Evolutionary conservation across 2,797 vertebrate species (phyloP).

Genomic region (Anguilla pacifica): DNA sequence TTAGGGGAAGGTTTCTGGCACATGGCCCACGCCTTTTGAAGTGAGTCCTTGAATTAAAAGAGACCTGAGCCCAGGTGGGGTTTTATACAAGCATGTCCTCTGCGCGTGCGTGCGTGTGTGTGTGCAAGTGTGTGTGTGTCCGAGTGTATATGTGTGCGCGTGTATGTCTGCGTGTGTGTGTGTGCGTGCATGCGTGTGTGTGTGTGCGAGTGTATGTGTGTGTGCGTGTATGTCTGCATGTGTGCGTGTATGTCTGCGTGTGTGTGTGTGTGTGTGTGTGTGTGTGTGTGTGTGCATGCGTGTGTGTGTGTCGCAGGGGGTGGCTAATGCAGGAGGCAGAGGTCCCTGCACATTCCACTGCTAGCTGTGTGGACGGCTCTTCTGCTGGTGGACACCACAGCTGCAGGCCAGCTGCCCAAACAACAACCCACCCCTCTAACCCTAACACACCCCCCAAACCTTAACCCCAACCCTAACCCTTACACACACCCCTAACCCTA

Average conservation of each 20-base stretch:
- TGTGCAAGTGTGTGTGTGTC: too few relatives aligned
- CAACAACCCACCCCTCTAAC: not conserved
- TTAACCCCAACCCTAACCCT: too few relatives aligned
- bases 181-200: too few relatives aligned
- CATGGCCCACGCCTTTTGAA: conserved; percentile 43
- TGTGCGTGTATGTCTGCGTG: not conserved
- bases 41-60: conserved; percentile 40
- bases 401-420: not conserved
- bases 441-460: too few relatives aligned
- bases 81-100: conserved; percentile 36
- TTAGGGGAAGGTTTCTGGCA: conserved; percentile 45
- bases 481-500: too few relatives aligned
- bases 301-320: not conserved
- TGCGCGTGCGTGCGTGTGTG: too few relatives aligned
- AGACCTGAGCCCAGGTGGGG: conserved; percentile 41
- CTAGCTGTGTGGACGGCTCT: not conserved
- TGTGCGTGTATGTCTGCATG: too few relatives aligned
- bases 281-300: too few relatives aligned
- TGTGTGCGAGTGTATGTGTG: too few relatives aligned
- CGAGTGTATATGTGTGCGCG: too few relatives aligned
- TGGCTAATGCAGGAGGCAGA: conserved; percentile 1
- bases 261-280: too few relatives aligned
- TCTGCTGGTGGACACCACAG: not conserved
- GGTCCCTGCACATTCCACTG: not conserved
- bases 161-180: too few relatives aligned